Conservation (phyloP, 1,140 invertebrate species). For the Micrasema longulum region DNA sequence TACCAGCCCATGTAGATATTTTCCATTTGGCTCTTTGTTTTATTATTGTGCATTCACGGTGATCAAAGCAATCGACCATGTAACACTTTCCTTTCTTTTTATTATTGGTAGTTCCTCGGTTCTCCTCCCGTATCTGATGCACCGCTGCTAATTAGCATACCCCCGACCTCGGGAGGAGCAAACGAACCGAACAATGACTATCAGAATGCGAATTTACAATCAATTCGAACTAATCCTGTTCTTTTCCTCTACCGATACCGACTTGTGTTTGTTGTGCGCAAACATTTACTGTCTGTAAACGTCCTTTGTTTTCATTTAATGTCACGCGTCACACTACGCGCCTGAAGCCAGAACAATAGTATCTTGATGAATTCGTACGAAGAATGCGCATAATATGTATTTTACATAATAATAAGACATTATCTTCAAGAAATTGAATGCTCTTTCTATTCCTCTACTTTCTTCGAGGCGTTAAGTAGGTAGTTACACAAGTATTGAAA, state of each 20-base stretch:
- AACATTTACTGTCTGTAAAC: not conserved
- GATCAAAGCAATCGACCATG: no score
- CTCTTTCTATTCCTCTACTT: no score
- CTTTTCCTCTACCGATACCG: slow-evolving; percentile 28
- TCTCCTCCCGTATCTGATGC: slow-evolving; percentile 13
- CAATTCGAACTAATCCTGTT: slow-evolving; percentile 20
- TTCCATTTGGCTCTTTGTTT: no score
- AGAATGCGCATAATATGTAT: no score
- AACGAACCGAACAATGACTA: not conserved
- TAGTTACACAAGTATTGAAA: no score
- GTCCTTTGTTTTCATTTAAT: slow-evolving; percentile 19
- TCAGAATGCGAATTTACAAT: slow-evolving; percentile 41
- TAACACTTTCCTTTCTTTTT: not conserved
- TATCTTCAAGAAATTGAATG: no score
- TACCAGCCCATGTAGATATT: no score
- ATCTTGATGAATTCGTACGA: not conserved
- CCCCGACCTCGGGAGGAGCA: slow-evolving; percentile 25
- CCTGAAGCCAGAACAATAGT: not conserved
- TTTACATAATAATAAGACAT: no score
- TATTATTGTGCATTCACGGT: no score
- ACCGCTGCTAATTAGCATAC: slow-evolving; percentile 22
- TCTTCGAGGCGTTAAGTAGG: no score
- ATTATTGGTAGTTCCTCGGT: not conserved
- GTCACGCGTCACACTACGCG: not conserved
- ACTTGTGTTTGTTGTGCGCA: slow-evolving; percentile 6